A percentile compares a stretch with the other conserved stretches of the same genome.
Conservation (phyloP, 2,113 vertebrate species). For the Periophthalmus modestus region DNA sequence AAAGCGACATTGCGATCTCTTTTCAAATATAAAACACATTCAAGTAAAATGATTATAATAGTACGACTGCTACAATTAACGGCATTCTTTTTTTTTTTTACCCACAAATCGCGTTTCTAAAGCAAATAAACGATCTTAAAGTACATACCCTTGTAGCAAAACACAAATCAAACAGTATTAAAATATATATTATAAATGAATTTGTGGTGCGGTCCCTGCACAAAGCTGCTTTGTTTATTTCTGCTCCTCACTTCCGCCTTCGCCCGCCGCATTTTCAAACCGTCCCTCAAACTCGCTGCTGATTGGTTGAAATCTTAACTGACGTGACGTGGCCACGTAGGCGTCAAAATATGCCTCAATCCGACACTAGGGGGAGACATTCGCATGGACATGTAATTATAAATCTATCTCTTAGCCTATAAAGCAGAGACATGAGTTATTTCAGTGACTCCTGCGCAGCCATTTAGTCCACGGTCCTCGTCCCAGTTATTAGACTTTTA, state of each 20-base stretch:
- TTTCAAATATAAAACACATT: constrained; percentile 5
- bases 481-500: too few species aligned
- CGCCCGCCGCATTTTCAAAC: constrained; percentile 79
- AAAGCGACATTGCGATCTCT: constrained; percentile 59
- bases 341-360: not conserved
- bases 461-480: too few species aligned
- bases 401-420: not conserved
- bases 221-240: constrained; percentile 51
- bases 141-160: not conserved
- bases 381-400: not conserved
- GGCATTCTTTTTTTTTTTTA: not conserved
- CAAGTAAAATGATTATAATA: not conserved
- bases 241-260: constrained; percentile 48
- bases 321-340: constrained; percentile 32
- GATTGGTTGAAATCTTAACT: constrained; percentile 59
- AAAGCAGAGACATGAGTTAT: not conserved
- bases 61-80: not conserved
- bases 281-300: not conserved
- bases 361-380: constrained; percentile 42
- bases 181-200: not conserved
- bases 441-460: too few species aligned
- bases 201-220: not conserved
- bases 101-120: not conserved
- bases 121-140: not conserved
- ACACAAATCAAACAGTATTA: not conserved